These are phyloP conservation scores for Sternarchorhynchus goeldii DNA, from an alignment of 2,797 vertebrate genomes.

Conservation along the genomic window DNA sequence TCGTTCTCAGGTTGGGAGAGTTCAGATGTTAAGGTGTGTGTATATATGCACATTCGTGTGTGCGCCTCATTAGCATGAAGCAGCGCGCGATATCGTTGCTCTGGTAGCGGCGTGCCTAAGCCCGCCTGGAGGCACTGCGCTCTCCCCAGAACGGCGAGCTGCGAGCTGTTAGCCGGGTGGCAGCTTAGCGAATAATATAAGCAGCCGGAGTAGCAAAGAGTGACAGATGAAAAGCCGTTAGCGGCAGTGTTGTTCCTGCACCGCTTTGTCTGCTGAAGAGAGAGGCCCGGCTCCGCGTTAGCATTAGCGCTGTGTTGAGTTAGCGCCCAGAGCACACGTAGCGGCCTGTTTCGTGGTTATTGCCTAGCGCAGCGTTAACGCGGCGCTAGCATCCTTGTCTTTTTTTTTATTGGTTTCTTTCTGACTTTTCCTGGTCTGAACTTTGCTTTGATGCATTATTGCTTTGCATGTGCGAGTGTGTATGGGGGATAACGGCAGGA, in stretches of 20 bases:
- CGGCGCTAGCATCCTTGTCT: background rate
- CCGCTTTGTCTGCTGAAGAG: background rate
- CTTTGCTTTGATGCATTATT: slow-evolving; percentile 15
- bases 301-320: too few species aligned
- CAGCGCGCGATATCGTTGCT: slow-evolving; percentile 74
- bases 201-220: slow-evolving; percentile 68
- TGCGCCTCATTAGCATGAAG: slow-evolving; percentile 80
- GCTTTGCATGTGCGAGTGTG: slow-evolving; percentile 30
- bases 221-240: slow-evolving; percentile 69
- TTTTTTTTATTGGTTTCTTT: background rate
- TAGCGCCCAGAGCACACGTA: too few species aligned
- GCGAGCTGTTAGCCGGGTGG: slow-evolving; percentile 78
- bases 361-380: background rate
- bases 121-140: slow-evolving; percentile 78
- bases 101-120: slow-evolving; percentile 76
- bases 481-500: slow-evolving; percentile 35
- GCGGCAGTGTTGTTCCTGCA: background rate
- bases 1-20: slow-evolving; percentile 20
- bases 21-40: slow-evolving; percentile 39
- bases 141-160: slow-evolving; percentile 73
- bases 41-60: slow-evolving; percentile 58
- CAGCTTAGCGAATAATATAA: slow-evolving; percentile 78
- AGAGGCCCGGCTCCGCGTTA: too few species aligned
- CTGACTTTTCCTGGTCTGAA: slow-evolving; percentile 8
- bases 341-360: too few species aligned